Conservation (phyloP, 2,888 invertebrate genomes). For the Formica aserva region DNA sequence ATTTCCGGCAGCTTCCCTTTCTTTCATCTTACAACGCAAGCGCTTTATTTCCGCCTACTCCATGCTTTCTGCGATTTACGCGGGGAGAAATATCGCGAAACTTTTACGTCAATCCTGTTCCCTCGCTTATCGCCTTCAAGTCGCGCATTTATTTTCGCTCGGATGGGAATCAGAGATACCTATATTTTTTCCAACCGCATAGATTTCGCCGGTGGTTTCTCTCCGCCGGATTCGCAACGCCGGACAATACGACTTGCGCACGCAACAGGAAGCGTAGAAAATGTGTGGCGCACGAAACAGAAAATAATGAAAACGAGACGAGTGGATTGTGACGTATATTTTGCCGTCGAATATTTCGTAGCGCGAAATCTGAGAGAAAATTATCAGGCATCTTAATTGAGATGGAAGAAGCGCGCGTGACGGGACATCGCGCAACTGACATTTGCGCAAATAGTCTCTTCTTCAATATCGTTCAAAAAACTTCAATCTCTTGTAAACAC, state of each 20-base stretch:
- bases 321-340: not conserved
- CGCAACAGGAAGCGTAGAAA: constrained; percentile 65
- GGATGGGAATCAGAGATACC: constrained; percentile 47
- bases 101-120: constrained; percentile 57
- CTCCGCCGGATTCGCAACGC: constrained; percentile 12
- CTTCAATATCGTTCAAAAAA: not conserved
- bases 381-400: not conserved
- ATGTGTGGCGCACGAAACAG: constrained; percentile 52
- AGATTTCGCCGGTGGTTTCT: constrained; percentile 51
- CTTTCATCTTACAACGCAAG: constrained; percentile 39
- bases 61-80: constrained; percentile 33
- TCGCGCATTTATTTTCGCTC: constrained; percentile 45
- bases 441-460: not conserved
- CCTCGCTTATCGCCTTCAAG: constrained; percentile 60
- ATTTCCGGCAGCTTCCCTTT: constrained; percentile 27
- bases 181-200: constrained; percentile 34
- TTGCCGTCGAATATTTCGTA: not conserved
- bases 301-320: constrained; percentile 71
- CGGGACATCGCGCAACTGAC: constrained; percentile 2
- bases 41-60: constrained; percentile 34
- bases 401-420: not conserved
- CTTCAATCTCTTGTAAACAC: not conserved
- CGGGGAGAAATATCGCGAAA: constrained; percentile 55
- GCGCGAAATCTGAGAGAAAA: not conserved
- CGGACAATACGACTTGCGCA: constrained; percentile 15